These are phyloP conservation scores for Chrysaora quinquecirrha DNA, from an alignment of 30 jellyfish, hydroid and myxozoan species.

Conservation along the genomic window DNA sequence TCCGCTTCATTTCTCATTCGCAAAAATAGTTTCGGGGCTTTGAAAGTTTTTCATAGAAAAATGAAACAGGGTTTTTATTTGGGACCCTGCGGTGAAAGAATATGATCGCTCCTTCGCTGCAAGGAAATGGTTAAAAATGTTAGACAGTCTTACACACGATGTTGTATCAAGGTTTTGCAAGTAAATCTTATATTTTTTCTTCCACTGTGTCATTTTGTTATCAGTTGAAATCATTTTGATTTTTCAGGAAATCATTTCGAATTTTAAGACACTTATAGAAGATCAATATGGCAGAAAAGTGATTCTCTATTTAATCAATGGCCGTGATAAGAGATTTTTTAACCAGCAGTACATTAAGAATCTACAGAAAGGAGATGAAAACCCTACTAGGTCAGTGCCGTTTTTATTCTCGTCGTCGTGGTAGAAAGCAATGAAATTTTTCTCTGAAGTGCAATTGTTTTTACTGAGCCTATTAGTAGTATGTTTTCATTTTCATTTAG, in stretches of 20 bases:
- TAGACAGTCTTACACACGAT: no score
- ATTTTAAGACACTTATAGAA: slow-evolving; percentile 49
- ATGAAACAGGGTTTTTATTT: no score
- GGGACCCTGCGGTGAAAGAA: no score
- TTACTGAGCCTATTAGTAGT: no score
- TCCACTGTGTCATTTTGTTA: no score
- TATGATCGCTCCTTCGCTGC: no score
- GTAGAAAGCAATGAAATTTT: not conserved
- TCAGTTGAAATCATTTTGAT: not conserved
- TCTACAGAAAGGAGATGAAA: slow-evolving; percentile 82
- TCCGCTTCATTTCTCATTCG: no score
- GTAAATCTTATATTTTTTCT: no score
- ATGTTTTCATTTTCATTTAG: slow-evolving; percentile 23
- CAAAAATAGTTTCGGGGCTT: no score
- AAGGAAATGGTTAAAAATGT: no score
- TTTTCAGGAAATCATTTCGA: slow-evolving; percentile 77
- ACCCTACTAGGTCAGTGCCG: slow-evolving; percentile 42
- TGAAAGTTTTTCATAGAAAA: no score
- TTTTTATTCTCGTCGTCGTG: not conserved
- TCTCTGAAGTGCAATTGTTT: not conserved
- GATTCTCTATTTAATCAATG: slow-evolving; percentile 72
- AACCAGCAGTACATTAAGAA: slow-evolving; percentile 46
- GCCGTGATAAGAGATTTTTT: slow-evolving; percentile 72
- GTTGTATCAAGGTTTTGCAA: no score
- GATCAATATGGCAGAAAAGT: slow-evolving; percentile 94